Evolutionary conservation across 2,888 invertebrate species (phyloP).

Genomic region (Idaea biselata): DNA sequence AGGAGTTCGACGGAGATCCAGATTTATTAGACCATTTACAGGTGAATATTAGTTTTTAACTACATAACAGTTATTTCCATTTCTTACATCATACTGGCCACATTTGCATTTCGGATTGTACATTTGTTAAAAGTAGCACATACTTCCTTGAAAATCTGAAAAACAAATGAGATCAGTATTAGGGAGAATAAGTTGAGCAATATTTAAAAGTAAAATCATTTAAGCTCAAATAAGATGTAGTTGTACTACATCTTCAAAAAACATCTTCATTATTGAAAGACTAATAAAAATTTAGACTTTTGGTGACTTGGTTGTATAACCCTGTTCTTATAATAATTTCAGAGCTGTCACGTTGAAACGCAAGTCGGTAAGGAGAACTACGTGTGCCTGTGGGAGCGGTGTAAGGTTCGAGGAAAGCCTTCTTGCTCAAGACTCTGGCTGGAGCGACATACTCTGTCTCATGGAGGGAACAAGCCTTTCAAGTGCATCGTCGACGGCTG

Average conservation of each 20-base stretch:
- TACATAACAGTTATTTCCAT: slow-evolving; percentile 2
- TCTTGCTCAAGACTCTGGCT: slow-evolving; percentile 97
- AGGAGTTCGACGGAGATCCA: slow-evolving; percentile 88
- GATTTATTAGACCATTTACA: slow-evolving; percentile 93
- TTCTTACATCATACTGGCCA: background rate
- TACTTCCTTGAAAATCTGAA: no score
- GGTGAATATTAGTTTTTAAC: slow-evolving; percentile 65
- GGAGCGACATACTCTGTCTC: slow-evolving; percentile 94
- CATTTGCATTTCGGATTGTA: no score
- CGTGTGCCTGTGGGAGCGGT: slow-evolving; percentile 95
- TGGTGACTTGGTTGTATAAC: background rate
- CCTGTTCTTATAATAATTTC: slow-evolving; percentile 40
- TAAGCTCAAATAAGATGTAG: no score
- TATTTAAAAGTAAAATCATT: no score
- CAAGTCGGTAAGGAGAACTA: slow-evolving; percentile 92
- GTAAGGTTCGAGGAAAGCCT: slow-evolving; percentile 95
- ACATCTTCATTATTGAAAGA: no score
- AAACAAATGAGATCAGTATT: no score
- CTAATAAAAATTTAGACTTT: no score
- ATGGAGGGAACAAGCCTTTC: slow-evolving; percentile 96
- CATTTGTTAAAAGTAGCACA: no score
- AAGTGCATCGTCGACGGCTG: slow-evolving; percentile 97
- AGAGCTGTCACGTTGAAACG: slow-evolving; percentile 91
- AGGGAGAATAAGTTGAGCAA: no score
- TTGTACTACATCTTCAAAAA: no score